Conservation (phyloP, 2,113 vertebrate genomes). For the Archocentrus centrarchus region DNA sequence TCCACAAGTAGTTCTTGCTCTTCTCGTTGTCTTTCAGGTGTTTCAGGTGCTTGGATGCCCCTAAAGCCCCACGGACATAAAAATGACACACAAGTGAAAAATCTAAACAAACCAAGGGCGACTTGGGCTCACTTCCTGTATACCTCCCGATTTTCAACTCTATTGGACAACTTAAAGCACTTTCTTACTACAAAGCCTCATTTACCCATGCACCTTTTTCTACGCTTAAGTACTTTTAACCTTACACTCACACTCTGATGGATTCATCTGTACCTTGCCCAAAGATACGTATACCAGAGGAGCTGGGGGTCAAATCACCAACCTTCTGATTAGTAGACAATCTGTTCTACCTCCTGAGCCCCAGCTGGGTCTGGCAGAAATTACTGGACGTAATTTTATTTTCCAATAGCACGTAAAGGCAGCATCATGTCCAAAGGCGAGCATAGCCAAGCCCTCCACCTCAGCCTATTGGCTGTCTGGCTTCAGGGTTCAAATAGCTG, state of each 20-base stretch:
- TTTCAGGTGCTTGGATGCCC: background rate
- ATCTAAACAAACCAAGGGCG: background rate
- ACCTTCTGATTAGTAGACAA: background rate
- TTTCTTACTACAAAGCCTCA: background rate
- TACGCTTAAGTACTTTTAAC: background rate
- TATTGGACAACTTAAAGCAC: background rate
- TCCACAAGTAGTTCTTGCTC: background rate
- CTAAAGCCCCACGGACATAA: background rate
- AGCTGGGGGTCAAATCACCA: too few relatives aligned
- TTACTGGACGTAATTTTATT: background rate
- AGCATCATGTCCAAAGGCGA: conserved; percentile 20
- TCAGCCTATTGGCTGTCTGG: conserved; percentile 45
- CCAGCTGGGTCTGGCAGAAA: background rate
- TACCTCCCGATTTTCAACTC: background rate
- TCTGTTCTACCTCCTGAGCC: background rate
- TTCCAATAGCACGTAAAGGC: conserved; percentile 45
- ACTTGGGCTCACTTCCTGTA: background rate
- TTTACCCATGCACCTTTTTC: background rate
- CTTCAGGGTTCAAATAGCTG: background rate
- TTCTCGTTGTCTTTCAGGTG: background rate
- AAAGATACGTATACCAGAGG: background rate
- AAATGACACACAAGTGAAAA: background rate
- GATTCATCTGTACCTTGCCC: background rate
- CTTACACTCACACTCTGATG: background rate
- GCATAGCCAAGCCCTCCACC: conserved; percentile 51